Conservation (phyloP, 2,888 invertebrate genomes). For the Diarsia rubi region DNA sequence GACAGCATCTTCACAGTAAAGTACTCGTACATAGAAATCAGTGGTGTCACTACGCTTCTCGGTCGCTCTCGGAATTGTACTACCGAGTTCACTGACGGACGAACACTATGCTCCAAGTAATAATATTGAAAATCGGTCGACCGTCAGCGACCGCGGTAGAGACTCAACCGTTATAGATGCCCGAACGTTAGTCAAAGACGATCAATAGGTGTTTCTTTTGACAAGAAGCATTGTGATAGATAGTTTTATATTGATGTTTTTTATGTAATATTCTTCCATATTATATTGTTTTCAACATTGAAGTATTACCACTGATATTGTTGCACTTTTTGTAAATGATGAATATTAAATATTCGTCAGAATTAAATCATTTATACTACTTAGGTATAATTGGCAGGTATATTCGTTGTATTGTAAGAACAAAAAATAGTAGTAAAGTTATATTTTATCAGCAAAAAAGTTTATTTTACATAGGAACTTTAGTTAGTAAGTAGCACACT, state of each 20-base stretch:
- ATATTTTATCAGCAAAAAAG: conserved; percentile 20
- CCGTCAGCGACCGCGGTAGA: neutral
- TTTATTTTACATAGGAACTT: neutral
- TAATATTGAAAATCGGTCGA: no score
- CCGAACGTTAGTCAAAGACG: neutral
- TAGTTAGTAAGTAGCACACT: conserved; percentile 4
- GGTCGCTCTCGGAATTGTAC: neutral
- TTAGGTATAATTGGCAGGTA: conserved; percentile 7
- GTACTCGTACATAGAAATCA: neutral
- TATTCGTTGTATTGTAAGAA: neutral
- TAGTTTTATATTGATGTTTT: neutral
- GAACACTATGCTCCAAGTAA: no score
- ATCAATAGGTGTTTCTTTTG: conserved; percentile 3
- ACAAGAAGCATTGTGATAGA: conserved; percentile 27
- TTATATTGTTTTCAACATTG: conserved; percentile 1
- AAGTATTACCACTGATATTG: conserved; percentile 23
- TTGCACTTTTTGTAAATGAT: conserved; percentile 28
- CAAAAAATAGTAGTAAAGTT: neutral
- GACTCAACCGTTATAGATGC: neutral
- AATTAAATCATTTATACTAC: neutral
- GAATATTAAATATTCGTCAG: conserved; percentile 16
- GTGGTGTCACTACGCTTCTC: neutral
- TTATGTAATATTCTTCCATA: neutral
- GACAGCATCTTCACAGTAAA: neutral
- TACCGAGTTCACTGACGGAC: neutral